These are phyloP conservation scores for Cardiocondyla obscurior DNA, from an alignment of 1,140 invertebrate species.

Conservation along the genomic window DNA sequence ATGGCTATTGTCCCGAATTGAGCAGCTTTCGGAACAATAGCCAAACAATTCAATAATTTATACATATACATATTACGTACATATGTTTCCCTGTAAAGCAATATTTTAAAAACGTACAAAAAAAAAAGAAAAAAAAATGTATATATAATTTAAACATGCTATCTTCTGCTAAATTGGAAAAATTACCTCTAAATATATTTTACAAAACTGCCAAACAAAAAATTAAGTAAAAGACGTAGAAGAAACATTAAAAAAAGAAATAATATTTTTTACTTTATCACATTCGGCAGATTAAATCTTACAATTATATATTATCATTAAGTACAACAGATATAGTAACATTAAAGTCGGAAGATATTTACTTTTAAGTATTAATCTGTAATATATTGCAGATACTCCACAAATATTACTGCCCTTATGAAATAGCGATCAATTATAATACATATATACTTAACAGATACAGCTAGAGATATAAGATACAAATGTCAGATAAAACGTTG, in stretches of 20 bases:
- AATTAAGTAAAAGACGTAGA: slow-evolving; percentile 67
- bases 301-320: neutral
- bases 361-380: neutral
- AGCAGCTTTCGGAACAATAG: too few species aligned
- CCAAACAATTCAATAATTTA: neutral
- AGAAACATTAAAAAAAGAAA: slow-evolving; percentile 53
- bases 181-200: slow-evolving; percentile 82
- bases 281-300: slow-evolving; percentile 16
- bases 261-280: slow-evolving; percentile 9
- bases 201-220: slow-evolving; percentile 81
- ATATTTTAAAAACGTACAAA: slow-evolving; percentile 40
- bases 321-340: neutral
- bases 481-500: slow-evolving; percentile 57
- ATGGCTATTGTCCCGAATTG: too few species aligned
- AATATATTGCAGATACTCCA: neutral
- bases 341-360: slow-evolving; percentile 21
- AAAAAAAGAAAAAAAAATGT: slow-evolving; percentile 51
- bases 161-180: slow-evolving; percentile 73
- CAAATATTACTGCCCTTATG: neutral
- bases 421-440: slow-evolving; percentile 44
- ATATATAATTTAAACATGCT: slow-evolving; percentile 52
- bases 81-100: neutral
- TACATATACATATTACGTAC: neutral
- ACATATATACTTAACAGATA: slow-evolving; percentile 52
- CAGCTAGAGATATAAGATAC: slow-evolving; percentile 45